Conservation (phyloP, 2,113 vertebrate genomes). For the Otis tarda region DNA sequence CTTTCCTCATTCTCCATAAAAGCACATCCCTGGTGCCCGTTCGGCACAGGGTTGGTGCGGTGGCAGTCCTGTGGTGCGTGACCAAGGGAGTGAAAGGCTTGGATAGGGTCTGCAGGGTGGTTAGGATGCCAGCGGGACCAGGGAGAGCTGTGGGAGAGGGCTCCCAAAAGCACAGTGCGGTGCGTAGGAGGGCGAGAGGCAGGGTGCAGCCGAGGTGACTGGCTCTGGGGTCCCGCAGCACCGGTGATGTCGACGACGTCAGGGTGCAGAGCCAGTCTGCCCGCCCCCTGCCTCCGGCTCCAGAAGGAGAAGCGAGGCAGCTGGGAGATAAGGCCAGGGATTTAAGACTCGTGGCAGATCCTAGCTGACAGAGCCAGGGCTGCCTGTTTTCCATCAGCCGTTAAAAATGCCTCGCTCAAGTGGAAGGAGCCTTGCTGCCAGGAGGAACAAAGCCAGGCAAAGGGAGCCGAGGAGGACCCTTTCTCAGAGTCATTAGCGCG, state of each 20-base stretch:
- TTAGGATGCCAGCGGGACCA: not conserved
- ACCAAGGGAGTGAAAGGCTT: not conserved
- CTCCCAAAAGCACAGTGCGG: not conserved
- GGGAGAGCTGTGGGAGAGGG: not conserved
- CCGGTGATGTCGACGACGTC: accelerated
- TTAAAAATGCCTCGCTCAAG: not conserved
- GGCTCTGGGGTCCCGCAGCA: accelerated
- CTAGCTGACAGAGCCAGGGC: not conserved
- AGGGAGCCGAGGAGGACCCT: not conserved
- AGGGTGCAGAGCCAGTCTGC: not conserved
- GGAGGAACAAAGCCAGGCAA: not conserved
- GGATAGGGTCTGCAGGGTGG: accelerated
- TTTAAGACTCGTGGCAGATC: not conserved
- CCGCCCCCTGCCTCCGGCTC: not conserved
- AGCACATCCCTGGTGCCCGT: not conserved
- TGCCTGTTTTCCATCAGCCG: slow-evolving; percentile 42
- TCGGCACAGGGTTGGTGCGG: accelerated
- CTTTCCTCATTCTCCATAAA: not conserved
- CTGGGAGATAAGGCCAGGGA: slow-evolving; percentile 2
- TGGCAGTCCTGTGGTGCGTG: accelerated
- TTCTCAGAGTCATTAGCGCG: not conserved
- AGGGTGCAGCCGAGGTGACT: not conserved
- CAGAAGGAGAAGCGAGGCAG: not conserved
- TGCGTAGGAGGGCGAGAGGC: not conserved
- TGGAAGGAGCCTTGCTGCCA: not conserved